Evolutionary conservation across 2,888 invertebrate species (phyloP), one percentile per base, ranked within the genome.

Genomic region (Aplocera efformata): DNA sequence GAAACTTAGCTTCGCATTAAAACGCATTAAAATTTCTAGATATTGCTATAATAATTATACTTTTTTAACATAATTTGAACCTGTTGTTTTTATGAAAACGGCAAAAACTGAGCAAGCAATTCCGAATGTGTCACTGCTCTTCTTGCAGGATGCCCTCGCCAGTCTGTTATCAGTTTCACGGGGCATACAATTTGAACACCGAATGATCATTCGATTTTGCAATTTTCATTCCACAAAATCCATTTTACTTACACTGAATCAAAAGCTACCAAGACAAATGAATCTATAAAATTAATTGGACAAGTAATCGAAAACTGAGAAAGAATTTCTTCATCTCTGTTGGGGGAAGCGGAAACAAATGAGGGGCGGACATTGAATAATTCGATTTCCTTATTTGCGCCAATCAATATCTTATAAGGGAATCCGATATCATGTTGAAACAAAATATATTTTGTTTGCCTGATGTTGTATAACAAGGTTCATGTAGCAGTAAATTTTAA

Each of bases 211-310:
- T 3, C 2, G 13, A 17, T 13, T 22, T 43, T 17, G 21, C 24
- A 31, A 10, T 30, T 32, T 27, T 29, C 8, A 32, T 24, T 29
- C 24, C 29, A 42, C 10, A 42, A 51, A 27, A 41, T 31, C 41
- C 41, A 41, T 33, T 44, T 46, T 49, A 43, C 44, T 45, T 39
- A 42, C 44, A 42, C 43, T 31, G 44, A 59, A 78, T 78, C 78
- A 75, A 79, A n/a, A 79, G 71, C 64, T 67, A 40, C 72, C 71
- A 77, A 85, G 81, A 84, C 81, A 84, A 88, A 88, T 85, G 81
- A 82, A 85, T 83, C 84, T 84, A 88, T 86, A 84, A 86, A 88
- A 85, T 86, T 88, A 86, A 86, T 88, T 88, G 86, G 82, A 83
- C 82, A 81, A 86, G 88, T 86, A 88, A 88, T 88, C 86, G 88